Conservation (phyloP, 2,797 vertebrate genomes). For the Sebastes variabilis region DNA sequence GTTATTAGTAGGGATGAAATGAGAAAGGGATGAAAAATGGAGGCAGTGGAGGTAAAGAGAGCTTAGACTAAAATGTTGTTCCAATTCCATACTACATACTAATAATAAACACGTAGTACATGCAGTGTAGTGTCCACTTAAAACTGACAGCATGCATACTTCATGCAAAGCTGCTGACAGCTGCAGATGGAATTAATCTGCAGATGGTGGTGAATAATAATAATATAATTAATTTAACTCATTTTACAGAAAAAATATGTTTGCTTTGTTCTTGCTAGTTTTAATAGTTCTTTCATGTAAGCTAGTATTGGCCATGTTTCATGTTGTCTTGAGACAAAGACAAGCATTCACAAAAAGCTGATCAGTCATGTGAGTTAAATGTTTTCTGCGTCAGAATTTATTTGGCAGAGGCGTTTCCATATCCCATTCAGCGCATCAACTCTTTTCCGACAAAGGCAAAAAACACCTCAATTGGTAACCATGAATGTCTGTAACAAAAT, state of each 20-base stretch:
- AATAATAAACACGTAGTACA: not conserved
- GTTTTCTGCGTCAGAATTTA: no score
- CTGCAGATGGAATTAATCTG: not conserved
- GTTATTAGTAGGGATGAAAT: not conserved
- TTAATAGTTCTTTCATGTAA: no score
- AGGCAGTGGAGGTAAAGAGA: not conserved
- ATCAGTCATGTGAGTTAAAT: no score
- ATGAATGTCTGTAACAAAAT: not conserved
- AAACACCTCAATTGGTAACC: no score
- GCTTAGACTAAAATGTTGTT: not conserved
- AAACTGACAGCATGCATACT: not conserved
- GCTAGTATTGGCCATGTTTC: no score
- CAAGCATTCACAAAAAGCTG: no score
- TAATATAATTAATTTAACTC: not conserved
- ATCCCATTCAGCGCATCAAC: no score
- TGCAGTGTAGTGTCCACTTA: not conserved
- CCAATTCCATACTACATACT: not conserved
- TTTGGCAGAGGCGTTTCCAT: no score
- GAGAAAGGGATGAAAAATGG: not conserved
- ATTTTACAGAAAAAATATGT: not conserved
- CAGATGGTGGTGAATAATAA: not conserved
- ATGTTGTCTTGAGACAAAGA: no score
- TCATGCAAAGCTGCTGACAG: not conserved
- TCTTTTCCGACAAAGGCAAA: accelerated
- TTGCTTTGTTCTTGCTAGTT: no score